These are phyloP conservation scores for Tragopan temminckii DNA, from an alignment of 2,797 vertebrate genomes.

Conservation along the genomic window DNA sequence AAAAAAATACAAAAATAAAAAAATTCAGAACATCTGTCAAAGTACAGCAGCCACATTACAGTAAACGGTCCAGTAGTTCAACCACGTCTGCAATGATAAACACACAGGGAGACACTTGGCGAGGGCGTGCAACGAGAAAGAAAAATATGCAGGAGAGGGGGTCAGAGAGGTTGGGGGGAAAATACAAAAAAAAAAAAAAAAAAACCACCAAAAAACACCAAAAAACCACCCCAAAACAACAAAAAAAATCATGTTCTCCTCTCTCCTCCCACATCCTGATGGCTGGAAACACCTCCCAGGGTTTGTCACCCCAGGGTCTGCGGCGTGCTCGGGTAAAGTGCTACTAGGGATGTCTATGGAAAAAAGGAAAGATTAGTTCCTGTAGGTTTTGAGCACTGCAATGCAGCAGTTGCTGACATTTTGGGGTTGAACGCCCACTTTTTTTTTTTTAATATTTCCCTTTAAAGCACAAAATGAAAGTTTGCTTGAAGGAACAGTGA, in stretches of 20 bases:
- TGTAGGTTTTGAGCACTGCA: constrained; percentile 60
- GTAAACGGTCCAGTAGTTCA: not conserved
- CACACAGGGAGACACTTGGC: constrained; percentile 50
- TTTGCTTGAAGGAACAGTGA: not conserved
- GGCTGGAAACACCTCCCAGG: not conserved
- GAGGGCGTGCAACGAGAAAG: not conserved
- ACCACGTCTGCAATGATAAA: constrained; percentile 75
- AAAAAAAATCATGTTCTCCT: not conserved
- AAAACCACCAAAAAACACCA: not conserved
- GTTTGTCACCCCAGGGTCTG: not conserved
- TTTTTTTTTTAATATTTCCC: not conserved
- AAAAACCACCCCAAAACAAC: constrained; percentile 15
- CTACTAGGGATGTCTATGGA: constrained; percentile 12
- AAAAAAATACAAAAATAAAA: not conserved
- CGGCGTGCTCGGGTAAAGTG: constrained; percentile 26
- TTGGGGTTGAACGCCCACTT: constrained; percentile 42
- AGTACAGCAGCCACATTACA: constrained; percentile 44
- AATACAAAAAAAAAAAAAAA: not conserved
- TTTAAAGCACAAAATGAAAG: constrained; percentile 11
- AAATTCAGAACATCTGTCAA: constrained; percentile 71
- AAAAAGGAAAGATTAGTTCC: constrained; percentile 52
- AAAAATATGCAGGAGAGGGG: constrained; percentile 10
- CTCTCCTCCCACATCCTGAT: constrained; percentile 4
- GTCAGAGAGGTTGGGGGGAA: not conserved
- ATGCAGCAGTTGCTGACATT: constrained; percentile 56